Base-by-base conservation (phyloP, 2,797 vertebrate genomes). In the Taenioides sp. region DNA sequence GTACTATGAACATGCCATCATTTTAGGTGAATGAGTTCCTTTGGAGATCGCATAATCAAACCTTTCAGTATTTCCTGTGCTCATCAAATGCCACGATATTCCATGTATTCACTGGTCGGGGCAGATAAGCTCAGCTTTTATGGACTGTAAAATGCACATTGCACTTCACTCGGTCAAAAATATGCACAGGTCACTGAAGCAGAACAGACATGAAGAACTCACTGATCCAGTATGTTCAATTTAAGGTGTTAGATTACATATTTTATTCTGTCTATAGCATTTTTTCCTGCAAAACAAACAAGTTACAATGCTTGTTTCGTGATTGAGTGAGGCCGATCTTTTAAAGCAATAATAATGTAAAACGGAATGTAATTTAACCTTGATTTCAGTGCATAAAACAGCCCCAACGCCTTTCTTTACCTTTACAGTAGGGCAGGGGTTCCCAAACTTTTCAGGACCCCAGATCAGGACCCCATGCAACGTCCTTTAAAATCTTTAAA, bases 131-230 rank as follows among this genome's bases (percentile, higher is more conserved):
- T 47, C 22, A 18, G 16, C 40, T 5, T 49, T 65, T 65, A 65
- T 49, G 40, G n/a, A 65, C 22, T 65, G 40, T 65, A 23, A 65
- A 65, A 65, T 18, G 40, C 22, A 17, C 63, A 65, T 17, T 49
- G 63, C 22, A 17, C 40, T 63, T 43, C 61, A 40, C 31, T 40
- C 60, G 18, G 20, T 34, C 60, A 2, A 11, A 20, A 62, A 63
- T 40, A 49, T 65, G 14, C 40, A 9, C 37, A 3, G 63, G 63
- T 65, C 25, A 22, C n/a, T 9, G 40, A 65, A 25, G 40, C 63
- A 27, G 63, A 65, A 49, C 34, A 14, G 61, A 63, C 37, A 43
- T 14, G 31, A 20, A 62, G 27, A 47, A 23, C 34, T 43, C 27
- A 18, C 5, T 7, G 18, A 9, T 60, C 27, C 58, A 18, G 58